Evolutionary conservation across 1,140 invertebrate species (phyloP), one percentile per base, ranked within the genome.

Genomic region (Acromyrmex charruanus): DNA sequence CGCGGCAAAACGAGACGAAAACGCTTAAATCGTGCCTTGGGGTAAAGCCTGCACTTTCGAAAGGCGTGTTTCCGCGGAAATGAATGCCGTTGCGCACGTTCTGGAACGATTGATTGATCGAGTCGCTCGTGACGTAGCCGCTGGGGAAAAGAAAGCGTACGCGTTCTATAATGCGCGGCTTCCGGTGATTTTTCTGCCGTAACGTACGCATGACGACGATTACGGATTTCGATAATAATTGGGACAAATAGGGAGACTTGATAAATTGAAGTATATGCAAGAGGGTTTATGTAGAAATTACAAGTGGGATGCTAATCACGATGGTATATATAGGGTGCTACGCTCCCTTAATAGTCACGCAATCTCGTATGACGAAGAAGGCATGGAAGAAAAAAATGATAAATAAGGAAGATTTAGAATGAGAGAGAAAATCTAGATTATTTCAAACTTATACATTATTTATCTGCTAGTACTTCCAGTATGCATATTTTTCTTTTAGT

Each of bases 1-100:
- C 63, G 53, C 69, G 59, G 59, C 51, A 63, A 85, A 72, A 86
- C 58, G 87, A 81, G 85, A 74, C n/a, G 55, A 61, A 69, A 75
- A 68, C 18, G 58, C n/a, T 81, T 81, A 65, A 88, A 87, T 87
- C 21, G n/a, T 53, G 14, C 35, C 28, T 4, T 21, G 18, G 35
- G 35, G 18, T 66, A 55, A 44, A 35, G 35, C 18, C 10, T 44
- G 10, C 16, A 16, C 16, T 79, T 79, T 68, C 31, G 63, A 55
- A n/a, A 77, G 61, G 28, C 44, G 59, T 71, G 63, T 39, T 61
- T 74, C 59, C 72, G 28, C 49, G 61, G 21, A 86, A 80, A 63
- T 9, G 51, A 63, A 16, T n/a, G 31, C 72, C n/a, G 10, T 49
- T 25, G 10, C 25, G 39, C 81, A 21, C 44, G 21, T 55, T 65